Percentiles rank a stretch among this genome's conserved stretches.
phyloP scores from a whole-genome alignment of 2,113 vertebrate genomes.

The Bambusicola thoracicus region DNA sequence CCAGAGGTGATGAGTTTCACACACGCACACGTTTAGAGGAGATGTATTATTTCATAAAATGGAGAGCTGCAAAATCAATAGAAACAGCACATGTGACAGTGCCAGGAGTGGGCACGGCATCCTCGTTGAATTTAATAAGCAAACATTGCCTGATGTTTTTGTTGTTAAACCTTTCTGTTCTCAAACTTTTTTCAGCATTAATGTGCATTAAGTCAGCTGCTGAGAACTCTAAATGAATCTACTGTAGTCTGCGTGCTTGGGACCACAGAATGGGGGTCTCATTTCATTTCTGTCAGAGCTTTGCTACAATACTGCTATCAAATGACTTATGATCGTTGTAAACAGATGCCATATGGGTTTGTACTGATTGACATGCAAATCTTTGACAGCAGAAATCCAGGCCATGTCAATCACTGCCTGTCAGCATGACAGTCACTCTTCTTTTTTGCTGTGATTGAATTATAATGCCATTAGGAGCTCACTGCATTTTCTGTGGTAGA shows the following conservation, averaged over 20 bases:
- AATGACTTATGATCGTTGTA: constrained; percentile 41
- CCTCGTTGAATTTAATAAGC: not conserved
- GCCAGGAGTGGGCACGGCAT: constrained; percentile 9
- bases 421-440: constrained; percentile 22
- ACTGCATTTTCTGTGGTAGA: not conserved
- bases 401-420: constrained; percentile 10
- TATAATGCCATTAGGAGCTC: not conserved
- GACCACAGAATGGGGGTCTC: constrained; percentile 9
- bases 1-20: constrained; percentile 50
- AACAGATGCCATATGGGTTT: constrained; percentile 59
- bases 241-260: not conserved
- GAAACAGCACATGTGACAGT: not conserved
- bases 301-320: constrained; percentile 34
- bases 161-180: constrained; percentile 28
- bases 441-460: constrained; percentile 4
- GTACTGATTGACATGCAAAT: constrained; percentile 47
- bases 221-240: not conserved
- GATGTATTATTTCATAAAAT: constrained; percentile 4
- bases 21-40: constrained; percentile 24
- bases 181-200: not conserved
- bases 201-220: not conserved
- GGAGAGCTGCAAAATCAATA: constrained; percentile 58
- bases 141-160: not conserved
- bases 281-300: constrained; percentile 52
- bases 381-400: constrained; percentile 64